Evolutionary conservation across 2,797 vertebrate genomes (phyloP), one percentile per base, ranked within the genome.

Genomic region (Manis crassicaudata): DNA sequence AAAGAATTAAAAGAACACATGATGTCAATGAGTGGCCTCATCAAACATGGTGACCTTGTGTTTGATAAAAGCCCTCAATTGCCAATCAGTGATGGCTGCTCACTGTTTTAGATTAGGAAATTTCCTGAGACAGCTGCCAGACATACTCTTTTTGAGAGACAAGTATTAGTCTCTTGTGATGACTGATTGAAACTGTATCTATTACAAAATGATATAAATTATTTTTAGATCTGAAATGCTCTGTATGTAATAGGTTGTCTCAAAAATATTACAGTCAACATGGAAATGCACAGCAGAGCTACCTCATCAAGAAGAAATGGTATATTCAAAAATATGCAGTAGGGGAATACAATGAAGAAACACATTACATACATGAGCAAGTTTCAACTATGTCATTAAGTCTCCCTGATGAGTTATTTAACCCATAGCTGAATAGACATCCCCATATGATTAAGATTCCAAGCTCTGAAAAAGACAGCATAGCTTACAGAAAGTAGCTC

Each of bases 151-250:
- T 79, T 79, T 50, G 82, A 87, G 63, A 82, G 65, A 92, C 16
- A 81, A 76, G 56, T 92, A 54, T 92, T 77, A 94, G 62, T 18
- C 40, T 81, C 16, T 40, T 95, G 83, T 90, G 92, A 95, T 87
- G 68, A 72, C 70, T 73, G 67, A 88, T 63, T 60, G 56, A 96
- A 93, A 79, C 25, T 86, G 2, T 63, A 70, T 77, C 60, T 72
- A 68, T 68, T 92, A 68, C 54, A 86, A 90, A 93, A 77, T 72
- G 93, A 86, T 80, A 86, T 63, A 92, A 67, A 94, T 21, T 68
- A 40, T 86, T 86, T 67, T 68, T 75, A 79, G 58, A 83, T 1
- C 13, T 87, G 65, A 82, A 92, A 79, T 54, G 17, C 12, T 72
- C 50, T 89, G 20, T 32, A 62, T 60, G 32, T 32, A 67, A 86